Conservation (phyloP, 2,888 invertebrate species). For the Molorchus minor region DNA sequence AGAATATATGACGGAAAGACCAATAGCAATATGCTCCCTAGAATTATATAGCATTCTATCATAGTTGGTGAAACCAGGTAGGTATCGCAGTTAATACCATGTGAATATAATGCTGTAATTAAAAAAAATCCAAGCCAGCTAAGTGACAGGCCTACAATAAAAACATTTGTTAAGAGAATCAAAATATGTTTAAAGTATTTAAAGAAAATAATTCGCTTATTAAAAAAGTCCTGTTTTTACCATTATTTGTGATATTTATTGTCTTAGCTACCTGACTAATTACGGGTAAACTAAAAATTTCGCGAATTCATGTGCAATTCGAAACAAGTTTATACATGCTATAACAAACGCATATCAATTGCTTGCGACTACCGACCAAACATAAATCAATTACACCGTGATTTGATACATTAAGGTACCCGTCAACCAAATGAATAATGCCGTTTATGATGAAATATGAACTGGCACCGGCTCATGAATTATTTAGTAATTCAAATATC, state of each 20-base stretch:
- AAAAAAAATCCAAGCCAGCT: no score
- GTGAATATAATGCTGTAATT: no score
- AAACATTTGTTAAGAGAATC: no score
- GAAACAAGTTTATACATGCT: conserved; percentile 62
- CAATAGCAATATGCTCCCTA: not conserved
- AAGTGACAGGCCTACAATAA: no score
- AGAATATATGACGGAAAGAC: conserved; percentile 8
- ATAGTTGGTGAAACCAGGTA: no score
- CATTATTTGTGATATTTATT: no score
- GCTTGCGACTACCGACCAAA: conserved; percentile 59
- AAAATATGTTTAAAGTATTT: no score
- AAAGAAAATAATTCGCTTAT: no score
- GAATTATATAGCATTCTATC: not conserved
- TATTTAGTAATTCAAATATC: conserved; percentile 13
- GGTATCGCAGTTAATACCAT: no score
- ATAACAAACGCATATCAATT: conserved; percentile 64
- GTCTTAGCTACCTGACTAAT: no score
- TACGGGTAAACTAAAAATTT: no score
- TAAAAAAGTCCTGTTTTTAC: no score
- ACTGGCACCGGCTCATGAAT: conserved; percentile 49
- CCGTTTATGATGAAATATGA: conserved; percentile 60
- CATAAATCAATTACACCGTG: conserved; percentile 62
- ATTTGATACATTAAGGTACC: conserved; percentile 63
- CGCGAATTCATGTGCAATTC: conserved; percentile 60
- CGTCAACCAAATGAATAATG: conserved; percentile 59